Evolutionary conservation across 2,888 invertebrate genomes (phyloP).

Genomic region (Andrena camellia): DNA sequence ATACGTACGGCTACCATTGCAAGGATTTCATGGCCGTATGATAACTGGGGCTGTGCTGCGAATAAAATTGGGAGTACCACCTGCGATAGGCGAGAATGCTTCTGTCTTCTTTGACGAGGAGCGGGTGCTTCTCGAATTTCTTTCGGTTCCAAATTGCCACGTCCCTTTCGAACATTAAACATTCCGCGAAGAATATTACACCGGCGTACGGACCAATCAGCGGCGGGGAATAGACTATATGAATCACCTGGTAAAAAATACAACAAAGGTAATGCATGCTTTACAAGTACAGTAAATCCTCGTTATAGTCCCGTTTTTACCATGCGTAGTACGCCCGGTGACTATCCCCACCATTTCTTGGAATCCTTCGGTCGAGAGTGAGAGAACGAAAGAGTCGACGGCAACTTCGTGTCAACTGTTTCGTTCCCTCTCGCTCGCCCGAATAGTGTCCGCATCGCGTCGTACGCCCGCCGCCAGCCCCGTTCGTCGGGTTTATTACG

Average conservation of each 20-base stretch:
- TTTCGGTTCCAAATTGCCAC: conserved; percentile 96
- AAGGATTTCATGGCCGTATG: conserved; percentile 77
- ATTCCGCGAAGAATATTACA: conserved; percentile 89
- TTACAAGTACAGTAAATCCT: too few relatives aligned
- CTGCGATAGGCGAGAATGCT: conserved; percentile 90
- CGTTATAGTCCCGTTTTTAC: too few relatives aligned
- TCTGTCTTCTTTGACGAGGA: conserved; percentile 91
- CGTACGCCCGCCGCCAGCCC: too few relatives aligned
- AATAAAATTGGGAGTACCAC: conserved; percentile 96
- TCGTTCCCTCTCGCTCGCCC: too few relatives aligned
- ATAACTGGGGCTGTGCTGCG: conserved; percentile 88
- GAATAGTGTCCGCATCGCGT: too few relatives aligned
- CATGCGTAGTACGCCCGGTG: too few relatives aligned
- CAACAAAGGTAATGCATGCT: background rate
- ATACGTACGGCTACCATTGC: conserved; percentile 74
- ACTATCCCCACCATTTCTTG: too few relatives aligned
- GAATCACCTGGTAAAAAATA: conserved; percentile 87
- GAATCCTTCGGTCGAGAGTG: too few relatives aligned
- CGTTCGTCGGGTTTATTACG: too few relatives aligned
- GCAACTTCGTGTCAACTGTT: too few relatives aligned
- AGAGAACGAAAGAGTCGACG: too few relatives aligned
- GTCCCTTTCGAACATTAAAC: conserved; percentile 92
- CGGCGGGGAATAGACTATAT: conserved; percentile 90
- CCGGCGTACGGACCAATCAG: conserved; percentile 89
- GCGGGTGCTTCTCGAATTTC: conserved; percentile 89